Percentiles rank a stretch among this genome's conserved stretches.
phyloP scores from a whole-genome alignment of 2,113 vertebrate species.

The Istiophorus platypterus region DNA sequence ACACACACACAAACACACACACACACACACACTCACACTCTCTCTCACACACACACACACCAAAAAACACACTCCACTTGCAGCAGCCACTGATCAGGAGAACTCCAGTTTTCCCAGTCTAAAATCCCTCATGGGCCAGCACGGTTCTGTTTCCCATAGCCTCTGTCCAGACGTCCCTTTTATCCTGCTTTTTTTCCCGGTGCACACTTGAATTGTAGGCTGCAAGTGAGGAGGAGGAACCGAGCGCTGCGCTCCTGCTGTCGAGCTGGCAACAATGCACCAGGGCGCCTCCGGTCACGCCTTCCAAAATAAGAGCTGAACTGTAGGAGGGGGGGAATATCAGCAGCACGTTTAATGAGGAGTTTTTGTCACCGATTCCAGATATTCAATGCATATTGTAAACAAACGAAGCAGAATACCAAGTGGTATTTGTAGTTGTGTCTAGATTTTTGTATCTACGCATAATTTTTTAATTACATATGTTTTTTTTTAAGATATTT shows the following conservation, averaged over 20 bases:
- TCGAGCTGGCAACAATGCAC: conserved; percentile 16
- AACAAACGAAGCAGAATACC: not conserved
- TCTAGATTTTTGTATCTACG: not conserved
- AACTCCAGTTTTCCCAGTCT: conserved; percentile 63
- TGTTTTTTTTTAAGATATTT: no score
- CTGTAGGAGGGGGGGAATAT: no score
- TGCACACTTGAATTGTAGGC: conserved; percentile 70
- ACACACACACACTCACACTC: conserved; percentile 22
- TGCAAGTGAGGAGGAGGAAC: conserved; percentile 65
- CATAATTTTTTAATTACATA: not conserved
- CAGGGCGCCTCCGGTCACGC: not conserved
- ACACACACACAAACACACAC: conserved; percentile 5
- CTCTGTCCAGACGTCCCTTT: conserved; percentile 54
- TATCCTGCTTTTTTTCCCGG: conserved; percentile 54
- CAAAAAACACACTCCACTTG: conserved; percentile 56
- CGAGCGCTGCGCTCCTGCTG: conserved; percentile 36
- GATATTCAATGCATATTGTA: not conserved
- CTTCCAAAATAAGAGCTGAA: conserved; percentile 72
- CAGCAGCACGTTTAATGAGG: not conserved
- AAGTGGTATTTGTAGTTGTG: not conserved
- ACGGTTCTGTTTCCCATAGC: conserved; percentile 49
- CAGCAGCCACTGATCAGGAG: conserved; percentile 60
- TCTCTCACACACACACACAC: conserved; percentile 1
- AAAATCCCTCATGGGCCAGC: conserved; percentile 50
- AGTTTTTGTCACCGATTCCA: not conserved